phyloP scores from a whole-genome alignment of 2,113 vertebrate genomes.

The Sinocyclocheilus rhinocerous region DNA sequence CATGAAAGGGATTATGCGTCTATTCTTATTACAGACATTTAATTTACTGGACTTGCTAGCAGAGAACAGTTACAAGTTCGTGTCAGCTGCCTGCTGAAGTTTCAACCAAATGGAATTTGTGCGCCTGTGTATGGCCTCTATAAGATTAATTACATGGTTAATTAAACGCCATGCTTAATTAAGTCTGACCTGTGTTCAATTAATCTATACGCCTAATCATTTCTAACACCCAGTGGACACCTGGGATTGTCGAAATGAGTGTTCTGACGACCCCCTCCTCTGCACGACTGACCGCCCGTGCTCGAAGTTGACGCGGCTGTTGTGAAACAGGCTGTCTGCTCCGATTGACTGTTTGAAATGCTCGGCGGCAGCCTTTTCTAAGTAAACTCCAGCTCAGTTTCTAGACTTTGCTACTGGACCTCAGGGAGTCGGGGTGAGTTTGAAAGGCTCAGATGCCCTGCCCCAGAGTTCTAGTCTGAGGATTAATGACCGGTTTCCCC shows the following conservation, averaged over 20 bases:
- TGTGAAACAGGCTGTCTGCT: constrained; percentile 60
- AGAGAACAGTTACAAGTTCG: constrained; percentile 19
- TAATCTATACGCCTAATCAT: constrained; percentile 80
- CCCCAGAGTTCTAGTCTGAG: constrained; percentile 56
- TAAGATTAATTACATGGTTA: constrained; percentile 83
- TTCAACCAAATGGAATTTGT: constrained; percentile 45
- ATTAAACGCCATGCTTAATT: constrained; percentile 81
- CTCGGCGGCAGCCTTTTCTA: constrained; percentile 20
- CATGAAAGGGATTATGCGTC: constrained; percentile 34
- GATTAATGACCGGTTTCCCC: constrained; percentile 57
- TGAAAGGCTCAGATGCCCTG: constrained; percentile 52
- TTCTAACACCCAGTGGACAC: constrained; percentile 77
- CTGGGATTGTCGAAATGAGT: constrained; percentile 59
- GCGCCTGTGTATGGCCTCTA: constrained; percentile 66
- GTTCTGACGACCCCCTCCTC: constrained; percentile 34
- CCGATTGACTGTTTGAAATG: constrained; percentile 44
- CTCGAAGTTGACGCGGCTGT: constrained; percentile 2
- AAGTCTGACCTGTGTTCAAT: constrained; percentile 81
- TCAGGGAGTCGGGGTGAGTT: not conserved
- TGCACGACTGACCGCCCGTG: constrained; percentile 29
- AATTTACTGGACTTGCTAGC: constrained; percentile 37
- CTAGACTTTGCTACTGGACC: constrained; percentile 28
- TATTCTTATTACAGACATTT: constrained; percentile 35
- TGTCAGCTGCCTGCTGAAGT: constrained; percentile 46
- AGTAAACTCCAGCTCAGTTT: constrained; percentile 13